phyloP scores from a whole-genome alignment of 2,113 vertebrate species.

The Murina feae region DNA sequence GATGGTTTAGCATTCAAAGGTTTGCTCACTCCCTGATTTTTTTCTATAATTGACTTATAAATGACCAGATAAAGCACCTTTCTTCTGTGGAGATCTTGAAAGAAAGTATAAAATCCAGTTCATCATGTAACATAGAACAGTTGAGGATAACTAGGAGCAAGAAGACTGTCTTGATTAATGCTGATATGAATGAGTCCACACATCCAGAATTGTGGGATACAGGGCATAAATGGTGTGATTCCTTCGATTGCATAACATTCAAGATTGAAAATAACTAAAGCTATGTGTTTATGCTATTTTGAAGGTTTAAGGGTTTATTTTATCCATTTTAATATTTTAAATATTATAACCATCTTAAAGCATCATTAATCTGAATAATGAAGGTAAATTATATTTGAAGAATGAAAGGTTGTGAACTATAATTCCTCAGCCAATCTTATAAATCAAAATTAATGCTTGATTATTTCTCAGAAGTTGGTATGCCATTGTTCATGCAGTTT shows the following conservation, averaged over 20 bases:
- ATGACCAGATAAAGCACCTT: background rate
- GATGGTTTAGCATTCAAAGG: background rate
- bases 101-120: background rate
- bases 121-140: background rate
- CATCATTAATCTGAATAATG: background rate
- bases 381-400: background rate
- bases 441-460: background rate
- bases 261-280: background rate
- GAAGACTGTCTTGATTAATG: background rate
- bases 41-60: background rate
- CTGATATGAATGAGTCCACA: background rate
- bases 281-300: background rate
- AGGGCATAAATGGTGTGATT: background rate
- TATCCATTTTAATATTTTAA: background rate
- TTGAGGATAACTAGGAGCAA: background rate
- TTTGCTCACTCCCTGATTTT: background rate
- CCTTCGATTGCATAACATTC: background rate
- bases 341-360: background rate
- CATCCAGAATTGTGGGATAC: background rate
- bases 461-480: background rate
- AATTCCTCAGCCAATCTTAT: background rate
- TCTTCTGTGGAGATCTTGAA: background rate
- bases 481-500: background rate
- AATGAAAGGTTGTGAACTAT: background rate
- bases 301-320: background rate